Conservation (phyloP, 2,888 invertebrate species). For the Nebria salina region DNA sequence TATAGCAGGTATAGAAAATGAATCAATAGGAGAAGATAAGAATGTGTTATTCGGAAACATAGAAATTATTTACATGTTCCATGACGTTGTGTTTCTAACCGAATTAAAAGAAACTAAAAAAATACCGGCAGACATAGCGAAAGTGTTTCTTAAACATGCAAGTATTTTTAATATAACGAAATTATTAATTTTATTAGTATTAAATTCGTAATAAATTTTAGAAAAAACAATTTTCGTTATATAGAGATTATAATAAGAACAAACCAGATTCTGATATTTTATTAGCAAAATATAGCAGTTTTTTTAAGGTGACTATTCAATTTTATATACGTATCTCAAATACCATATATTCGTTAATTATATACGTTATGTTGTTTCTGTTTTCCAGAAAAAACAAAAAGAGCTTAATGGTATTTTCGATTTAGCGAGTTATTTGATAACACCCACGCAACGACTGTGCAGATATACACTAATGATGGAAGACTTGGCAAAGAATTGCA, state of each 20-base stretch:
- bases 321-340: not conserved
- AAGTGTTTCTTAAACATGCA: constrained; percentile 79
- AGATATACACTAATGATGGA: constrained; percentile 33
- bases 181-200: not conserved
- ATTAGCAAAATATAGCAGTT: constrained; percentile 32
- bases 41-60: constrained; percentile 33
- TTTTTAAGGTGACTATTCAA: constrained; percentile 27
- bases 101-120: constrained; percentile 77
- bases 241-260: constrained; percentile 38
- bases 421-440: constrained; percentile 31
- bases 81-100: constrained; percentile 73
- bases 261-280: constrained; percentile 28
- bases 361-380: too few relatives aligned
- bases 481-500: constrained; percentile 30
- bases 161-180: constrained; percentile 59
- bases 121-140: constrained; percentile 77
- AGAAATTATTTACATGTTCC: constrained; percentile 38
- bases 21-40: not conserved
- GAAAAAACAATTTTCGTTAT: constrained; percentile 36
- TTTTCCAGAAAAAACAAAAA: constrained; percentile 31
- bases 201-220: constrained; percentile 51
- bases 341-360: too few relatives aligned
- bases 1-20: constrained; percentile 21
- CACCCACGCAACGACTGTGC: constrained; percentile 34
- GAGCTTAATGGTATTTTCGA: not conserved